Base-by-base conservation (phyloP, 2,888 invertebrate species). In the Nudaria mundana region DNA sequence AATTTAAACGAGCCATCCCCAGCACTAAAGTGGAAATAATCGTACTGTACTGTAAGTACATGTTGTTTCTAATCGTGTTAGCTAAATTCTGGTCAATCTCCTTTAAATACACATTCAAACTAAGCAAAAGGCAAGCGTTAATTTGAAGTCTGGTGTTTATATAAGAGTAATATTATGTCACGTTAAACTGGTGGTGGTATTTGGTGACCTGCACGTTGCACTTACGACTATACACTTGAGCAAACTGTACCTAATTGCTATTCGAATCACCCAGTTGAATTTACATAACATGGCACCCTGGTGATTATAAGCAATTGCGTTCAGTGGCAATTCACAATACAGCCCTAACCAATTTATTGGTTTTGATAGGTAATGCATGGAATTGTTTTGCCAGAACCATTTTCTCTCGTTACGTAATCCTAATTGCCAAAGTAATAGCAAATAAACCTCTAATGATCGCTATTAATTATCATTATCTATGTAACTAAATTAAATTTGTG, bases 251-350 rank as follows among this genome's bases (percentile, higher is more conserved):
- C 33, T 41, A 31, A 49, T 55, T 55, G 44, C 22, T 47, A 41
- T 47, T 40, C 50, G 31, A 33, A 37, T 25, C 32, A 40, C 34
- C 18, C 34, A 30, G 35, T 30, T 31, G 32, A 26, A 56, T 56
- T 44, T 44, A 30, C 56, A 56, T 52, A 56, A 52, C 44, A 47
- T 34, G 30, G 35, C 22, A 15, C 40, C 29, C 35, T 12, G 16
- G 43, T 47, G 43, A 56, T 56, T 56, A 56, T 44, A 47, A 43
- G 30, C 43, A 52, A 39, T 43, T 40, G 43, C 8, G 37, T 24
- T 23, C 37, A 8, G 16, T 40, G 37, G 31, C 37, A 14, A 20
- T 24, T 26, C 16, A 20, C 10, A 30, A 26, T 16, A 7, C 37
- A 8, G 28, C 12, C 30, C 29, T 37, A 47, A 32, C 25, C 34